These are phyloP conservation scores for Sebastes hubbsi DNA, from an alignment of 2,797 vertebrate genomes.

Conservation along the genomic window DNA sequence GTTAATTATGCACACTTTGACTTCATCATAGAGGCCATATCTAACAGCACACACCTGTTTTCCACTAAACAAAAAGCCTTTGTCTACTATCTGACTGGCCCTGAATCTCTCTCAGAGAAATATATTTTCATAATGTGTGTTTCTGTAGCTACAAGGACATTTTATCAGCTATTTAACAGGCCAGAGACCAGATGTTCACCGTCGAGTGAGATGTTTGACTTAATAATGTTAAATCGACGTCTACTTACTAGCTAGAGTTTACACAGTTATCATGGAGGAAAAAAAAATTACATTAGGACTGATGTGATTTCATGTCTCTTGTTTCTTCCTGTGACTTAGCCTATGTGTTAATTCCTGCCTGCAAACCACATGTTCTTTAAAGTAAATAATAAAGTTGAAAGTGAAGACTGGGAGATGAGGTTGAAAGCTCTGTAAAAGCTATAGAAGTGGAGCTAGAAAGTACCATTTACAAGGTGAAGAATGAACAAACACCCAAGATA, in stretches of 20 bases:
- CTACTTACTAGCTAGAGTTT: too few species aligned
- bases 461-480: too few species aligned
- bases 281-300: not conserved
- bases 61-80: constrained; percentile 12
- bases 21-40: not conserved
- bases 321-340: too few species aligned
- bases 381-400: too few species aligned
- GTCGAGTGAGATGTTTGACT: not conserved
- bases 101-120: constrained; percentile 16
- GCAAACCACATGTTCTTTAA: too few species aligned
- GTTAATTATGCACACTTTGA: not conserved
- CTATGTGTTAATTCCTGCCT: too few species aligned
- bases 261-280: not conserved
- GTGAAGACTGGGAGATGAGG: too few species aligned
- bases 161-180: not conserved
- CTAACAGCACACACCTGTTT: constrained; percentile 38
- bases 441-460: too few species aligned
- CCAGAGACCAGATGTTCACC: not conserved
- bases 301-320: too few species aligned
- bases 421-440: too few species aligned
- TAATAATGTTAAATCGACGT: not conserved
- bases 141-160: not conserved
- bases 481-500: too few species aligned
- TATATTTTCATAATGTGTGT: not conserved
- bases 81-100: constrained; percentile 39